These are phyloP conservation scores for Drosophila meridiana DNA, from an alignment of 2,888 invertebrate genomes.

Conservation along the genomic window DNA sequence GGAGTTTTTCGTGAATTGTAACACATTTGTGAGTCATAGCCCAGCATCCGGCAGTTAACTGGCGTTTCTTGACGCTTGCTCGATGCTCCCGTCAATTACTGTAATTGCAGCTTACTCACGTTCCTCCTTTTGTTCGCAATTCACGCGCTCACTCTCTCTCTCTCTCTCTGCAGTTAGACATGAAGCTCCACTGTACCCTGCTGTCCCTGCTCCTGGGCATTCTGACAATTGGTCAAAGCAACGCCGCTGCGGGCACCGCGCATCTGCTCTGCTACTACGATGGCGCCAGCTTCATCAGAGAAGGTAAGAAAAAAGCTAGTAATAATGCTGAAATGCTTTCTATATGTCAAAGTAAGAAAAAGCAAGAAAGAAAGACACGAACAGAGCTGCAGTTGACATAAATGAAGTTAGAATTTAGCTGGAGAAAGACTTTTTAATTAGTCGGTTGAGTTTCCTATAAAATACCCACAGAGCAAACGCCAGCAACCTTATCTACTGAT, in stretches of 20 bases:
- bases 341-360: neutral
- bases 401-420: neutral
- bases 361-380: neutral
- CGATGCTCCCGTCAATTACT: constrained; percentile 21
- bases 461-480: neutral
- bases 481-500: neutral
- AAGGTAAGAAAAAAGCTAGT: constrained; percentile 74
- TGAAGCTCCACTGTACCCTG: constrained; percentile 75
- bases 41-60: constrained; percentile 2
- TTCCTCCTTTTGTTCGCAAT: constrained; percentile 11
- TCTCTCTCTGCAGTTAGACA: constrained; percentile 51
- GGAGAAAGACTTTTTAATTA: constrained; percentile 1
- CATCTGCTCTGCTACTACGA: constrained; percentile 83
- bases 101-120: constrained; percentile 28
- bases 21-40: constrained; percentile 18
- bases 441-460: neutral
- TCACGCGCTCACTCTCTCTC: neutral
- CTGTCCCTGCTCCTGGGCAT: constrained; percentile 72
- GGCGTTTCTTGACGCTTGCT: neutral
- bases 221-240: constrained; percentile 62
- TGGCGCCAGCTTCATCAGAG: constrained; percentile 79
- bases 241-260: constrained; percentile 53
- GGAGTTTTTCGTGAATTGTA: neutral
- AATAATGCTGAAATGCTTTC: neutral
- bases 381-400: neutral